These are phyloP conservation scores for Plectropomus leopardus DNA, from an alignment of 2,113 vertebrate species.

Conservation along the genomic window DNA sequence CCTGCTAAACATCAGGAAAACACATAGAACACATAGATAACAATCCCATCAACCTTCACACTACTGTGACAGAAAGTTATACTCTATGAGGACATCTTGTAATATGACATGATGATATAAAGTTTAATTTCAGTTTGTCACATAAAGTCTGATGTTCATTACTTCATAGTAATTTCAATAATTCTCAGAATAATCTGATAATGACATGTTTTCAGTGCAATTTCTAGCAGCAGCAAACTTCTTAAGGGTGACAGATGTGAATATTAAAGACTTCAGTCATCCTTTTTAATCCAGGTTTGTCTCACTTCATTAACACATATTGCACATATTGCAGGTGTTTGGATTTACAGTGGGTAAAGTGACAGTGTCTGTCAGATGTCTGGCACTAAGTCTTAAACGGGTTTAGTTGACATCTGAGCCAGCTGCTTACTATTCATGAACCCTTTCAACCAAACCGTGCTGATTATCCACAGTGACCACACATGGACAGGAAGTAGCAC, in stretches of 20 bases:
- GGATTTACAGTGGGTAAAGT: background rate
- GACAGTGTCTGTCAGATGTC: constrained; percentile 6
- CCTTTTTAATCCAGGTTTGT: constrained; percentile 17
- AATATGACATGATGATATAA: too few species aligned
- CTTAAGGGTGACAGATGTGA: background rate
- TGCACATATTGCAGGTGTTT: constrained; percentile 22
- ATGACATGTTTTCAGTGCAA: background rate
- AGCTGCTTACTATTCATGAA: constrained; percentile 54
- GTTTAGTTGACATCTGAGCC: constrained; percentile 36
- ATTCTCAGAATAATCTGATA: background rate
- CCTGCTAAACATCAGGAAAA: too few species aligned
- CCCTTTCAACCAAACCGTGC: constrained; percentile 29
- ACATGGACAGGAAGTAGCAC: background rate
- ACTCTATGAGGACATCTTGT: too few species aligned
- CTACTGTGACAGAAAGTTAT: too few species aligned
- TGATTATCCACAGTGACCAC: constrained; percentile 28
- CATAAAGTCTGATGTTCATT: too few species aligned
- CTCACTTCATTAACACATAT: constrained; percentile 22
- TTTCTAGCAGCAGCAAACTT: background rate
- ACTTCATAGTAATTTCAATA: background rate
- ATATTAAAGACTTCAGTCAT: background rate
- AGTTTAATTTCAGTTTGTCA: background rate
- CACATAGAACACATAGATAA: too few species aligned
- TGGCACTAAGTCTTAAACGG: constrained; percentile 35
- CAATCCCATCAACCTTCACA: too few species aligned